Base-by-base conservation (phyloP, 2,797 vertebrate species). In the Spinus olivaceus region DNA sequence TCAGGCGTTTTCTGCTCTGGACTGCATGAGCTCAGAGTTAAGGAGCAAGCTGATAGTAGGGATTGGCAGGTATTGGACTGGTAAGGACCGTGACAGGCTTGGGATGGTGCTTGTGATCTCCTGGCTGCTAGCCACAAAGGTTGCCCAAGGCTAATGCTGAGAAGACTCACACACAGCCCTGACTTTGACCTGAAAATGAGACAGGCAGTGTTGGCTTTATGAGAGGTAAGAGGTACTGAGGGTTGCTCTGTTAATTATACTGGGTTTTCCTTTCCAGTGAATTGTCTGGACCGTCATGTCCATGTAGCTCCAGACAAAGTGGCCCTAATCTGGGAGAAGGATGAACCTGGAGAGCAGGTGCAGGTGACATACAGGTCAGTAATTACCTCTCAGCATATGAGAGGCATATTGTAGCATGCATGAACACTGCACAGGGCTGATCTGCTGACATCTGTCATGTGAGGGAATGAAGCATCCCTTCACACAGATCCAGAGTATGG, bases 271-370 rank as follows among this genome's bases (percentile, higher is more conserved):
- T 70, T 94, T 95, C 49, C 92, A 97, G 97, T 97, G 84, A 97
- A 97, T 71, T 97, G 96, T 72, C 63, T 97, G 89, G 97, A 97
- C 59, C 90, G 95, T 51, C 97, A 97, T 3, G 96, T 97, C 78
- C 97, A 97, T 17, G 88, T 57, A 60, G 90, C 88, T n/a, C 96
- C 97, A 27, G 93, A 97, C 50, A 97, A 96, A 94, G 96, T 97
- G 77, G 97, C 97, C 33, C 91, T 97, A 51, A 96, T 97, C 56
- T 97, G 97, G 97, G 97, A 97, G 94, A 97, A 95, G 80, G 97
- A 97, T 89, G 97, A 97, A 51, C 97, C 96, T 4, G 96, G 97
- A 72, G 63, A 96, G 65, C 94, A 97, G 63, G 95, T 92, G 23
- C 76, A 2, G 56, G 81, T 97, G 77, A 97, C 96, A 1, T 97